Evolutionary conservation across 2,797 vertebrate genomes (phyloP), one percentile per base, ranked within the genome.

Genomic region (Lepus townsendii): DNA sequence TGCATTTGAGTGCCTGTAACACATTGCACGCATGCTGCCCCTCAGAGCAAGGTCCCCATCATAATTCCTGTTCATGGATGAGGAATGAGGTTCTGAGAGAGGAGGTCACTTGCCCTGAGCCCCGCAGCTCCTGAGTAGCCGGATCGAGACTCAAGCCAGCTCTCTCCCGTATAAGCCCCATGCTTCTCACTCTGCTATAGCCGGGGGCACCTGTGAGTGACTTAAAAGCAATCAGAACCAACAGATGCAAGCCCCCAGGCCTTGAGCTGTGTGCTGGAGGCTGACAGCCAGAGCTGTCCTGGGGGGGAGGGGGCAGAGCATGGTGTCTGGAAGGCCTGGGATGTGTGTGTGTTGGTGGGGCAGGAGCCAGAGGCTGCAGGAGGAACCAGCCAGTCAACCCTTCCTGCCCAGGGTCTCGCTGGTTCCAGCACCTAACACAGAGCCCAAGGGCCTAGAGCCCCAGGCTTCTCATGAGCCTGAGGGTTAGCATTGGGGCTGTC

Each of bases 111-210:
- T 42, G n/a, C 60, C 65, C 11, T 26, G 19, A 10, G 9, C 86
- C 82, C 22, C 1, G 1, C 14, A 65, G 50, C 62, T 52, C 1
- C 38, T 22, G 72, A 60, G 79, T 66, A 63, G n/a, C 19, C 16
- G 35, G 63, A 38, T 54, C 24, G 13, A 68, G 60, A 54, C 76
- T n/a, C 60, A 47, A 19, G 35, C 62, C 3, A 2, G 11, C 24
- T 54, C 71, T 30, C 2, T 30, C 47, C n/a, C 57, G 62, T 19
- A 22, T 16, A 47, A 27, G 30, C 13, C 32, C 19, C 12, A 4
- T 0, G 1, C 2, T 35, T 22, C 11, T 35, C 42, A 4, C 32
- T 83, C 24, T 60, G 57, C 20, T 1, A 0, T 42, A 22, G 65
- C 42, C 57, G 20, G 24, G 30, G 32, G 52, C 9, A 30, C 26